Percentiles rank a stretch among this genome's conserved stretches.
These are phyloP conservation scores for Caenorhabditis sulstoni DNA, from an alignment of 2,888 invertebrate genomes.

Conservation along the genomic window DNA sequence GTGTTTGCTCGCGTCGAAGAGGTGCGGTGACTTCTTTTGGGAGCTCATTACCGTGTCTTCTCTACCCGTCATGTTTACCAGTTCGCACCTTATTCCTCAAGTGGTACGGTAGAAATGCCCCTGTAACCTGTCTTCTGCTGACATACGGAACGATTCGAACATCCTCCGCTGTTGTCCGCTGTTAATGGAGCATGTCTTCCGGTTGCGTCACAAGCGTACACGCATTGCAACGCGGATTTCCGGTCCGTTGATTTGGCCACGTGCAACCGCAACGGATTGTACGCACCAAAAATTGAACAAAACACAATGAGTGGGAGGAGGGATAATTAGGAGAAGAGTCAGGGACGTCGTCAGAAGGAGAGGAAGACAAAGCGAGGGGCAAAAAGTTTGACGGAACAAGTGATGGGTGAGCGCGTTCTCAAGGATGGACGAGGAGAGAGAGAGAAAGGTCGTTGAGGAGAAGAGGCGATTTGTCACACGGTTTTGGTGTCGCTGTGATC, in stretches of 20 bases:
- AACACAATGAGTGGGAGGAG: neutral
- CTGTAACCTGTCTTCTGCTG: no score
- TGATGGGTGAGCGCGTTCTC: slow-evolving; percentile 19
- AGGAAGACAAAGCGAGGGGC: neutral
- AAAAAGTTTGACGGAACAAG: slow-evolving; percentile 47
- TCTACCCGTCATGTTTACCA: slow-evolving; percentile 23
- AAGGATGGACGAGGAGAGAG: neutral
- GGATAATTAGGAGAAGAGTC: slow-evolving; percentile 50
- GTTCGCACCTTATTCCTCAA: slow-evolving; percentile 30
- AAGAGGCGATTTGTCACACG: slow-evolving; percentile 4
- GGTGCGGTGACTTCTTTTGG: neutral
- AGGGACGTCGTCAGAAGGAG: slow-evolving; percentile 25
- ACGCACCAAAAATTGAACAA: neutral
- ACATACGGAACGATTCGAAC: slow-evolving; percentile 28
- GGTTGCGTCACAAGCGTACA: slow-evolving; percentile 49
- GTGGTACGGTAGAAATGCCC: slow-evolving; percentile 25
- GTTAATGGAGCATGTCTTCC: slow-evolving; percentile 57
- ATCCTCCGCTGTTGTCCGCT: slow-evolving; percentile 19
- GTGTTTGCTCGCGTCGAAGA: slow-evolving; percentile 25
- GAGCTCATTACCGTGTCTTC: no score
- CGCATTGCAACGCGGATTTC: no score
- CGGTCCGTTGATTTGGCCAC: slow-evolving; percentile 20
- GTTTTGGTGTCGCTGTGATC: slow-evolving; percentile 21
- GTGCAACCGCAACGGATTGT: neutral
- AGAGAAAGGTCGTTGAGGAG: slow-evolving; percentile 10